Evolutionary conservation across 2,113 vertebrate genomes (phyloP), one percentile per base, ranked within the genome.

Genomic region (Cromileptes altivelis): DNA sequence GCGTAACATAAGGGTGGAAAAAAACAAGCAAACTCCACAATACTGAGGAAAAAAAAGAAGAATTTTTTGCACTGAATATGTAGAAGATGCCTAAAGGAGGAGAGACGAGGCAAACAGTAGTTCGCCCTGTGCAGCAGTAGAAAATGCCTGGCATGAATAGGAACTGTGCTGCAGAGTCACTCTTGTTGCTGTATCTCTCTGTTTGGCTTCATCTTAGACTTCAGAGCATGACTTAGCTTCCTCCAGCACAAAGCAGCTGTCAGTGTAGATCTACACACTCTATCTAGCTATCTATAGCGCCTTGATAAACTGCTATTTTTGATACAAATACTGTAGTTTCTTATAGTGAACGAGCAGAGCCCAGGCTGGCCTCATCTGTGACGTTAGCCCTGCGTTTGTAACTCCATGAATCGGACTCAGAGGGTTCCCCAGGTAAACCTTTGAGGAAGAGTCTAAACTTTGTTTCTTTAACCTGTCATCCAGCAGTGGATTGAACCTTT

Each of bases 51-150:
- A 58, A 60, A 56, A 64, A 68, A 52, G 4, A 40, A 77, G 9
- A 25, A 18, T 45, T 81, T 88, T 92, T 88, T 92, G 85, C 86
- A 90, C 88, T 87, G 84, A 87, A 87, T 55, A 73, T 56, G 63
- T 8, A 80, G 58, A 80, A 73, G 50, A 69, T 13, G 71, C 65
- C 21, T 64, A 14, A 45, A 74, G 21, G 56, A 77, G 56, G 42
- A 50, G 50, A 21, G 27, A 58, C 1, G 5, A 76, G 21, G 70
- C 42, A 12, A 45, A 45, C 57, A 62, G 18, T 21, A 74, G 56
- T 40, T 75, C 3, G 37, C 14, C 42, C 30, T 37, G 12, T 63
- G 69, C 78, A 89, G 84, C 73, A 86, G 49, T 30, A 82, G 47
- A 87, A 87, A 76, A 91, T 72, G 85, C 80, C 74, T 82, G 80